A percentile compares a stretch with the other conserved stretches of the same genome.
phyloP scores from a whole-genome alignment of 2,797 vertebrate species.

The Helarctos malayanus region DNA sequence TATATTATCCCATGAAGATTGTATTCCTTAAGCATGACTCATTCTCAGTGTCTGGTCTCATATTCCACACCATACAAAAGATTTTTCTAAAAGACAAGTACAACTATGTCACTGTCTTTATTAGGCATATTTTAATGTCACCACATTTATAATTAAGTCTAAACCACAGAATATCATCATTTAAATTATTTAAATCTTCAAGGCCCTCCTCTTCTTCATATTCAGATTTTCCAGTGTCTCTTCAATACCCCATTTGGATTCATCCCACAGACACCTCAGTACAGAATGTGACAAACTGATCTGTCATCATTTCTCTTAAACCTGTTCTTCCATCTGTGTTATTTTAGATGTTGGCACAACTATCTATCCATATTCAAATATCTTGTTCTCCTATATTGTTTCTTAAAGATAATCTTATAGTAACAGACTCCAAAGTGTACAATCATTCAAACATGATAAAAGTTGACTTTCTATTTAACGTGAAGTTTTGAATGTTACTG shows the following conservation, averaged over 20 bases:
- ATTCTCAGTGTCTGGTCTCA: not conserved
- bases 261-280: not conserved
- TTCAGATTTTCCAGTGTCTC: conserved; percentile 7
- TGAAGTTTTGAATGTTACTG: not conserved
- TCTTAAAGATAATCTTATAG: not conserved
- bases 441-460: not conserved
- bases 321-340: not conserved
- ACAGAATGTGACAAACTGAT: conserved; percentile 9
- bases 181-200: not conserved
- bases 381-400: not conserved
- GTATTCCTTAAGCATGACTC: not conserved
- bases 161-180: not conserved
- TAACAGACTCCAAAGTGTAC: not conserved
- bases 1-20: not conserved
- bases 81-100: conserved; percentile 19
- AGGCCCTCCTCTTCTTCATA: not conserved
- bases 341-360: conserved; percentile 2
- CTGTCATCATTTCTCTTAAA: not conserved
- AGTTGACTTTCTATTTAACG: not conserved
- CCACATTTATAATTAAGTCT: not conserved
- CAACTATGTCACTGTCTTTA: not conserved
- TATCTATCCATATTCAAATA: conserved; percentile 1
- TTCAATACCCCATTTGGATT: conserved; percentile 2
- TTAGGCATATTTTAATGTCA: conserved; percentile 4
- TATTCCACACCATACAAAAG: not conserved